Evolutionary conservation across 2,113 vertebrate species (phyloP), one percentile per base, ranked within the genome.

Genomic region (Sapayoa aenigma): DNA sequence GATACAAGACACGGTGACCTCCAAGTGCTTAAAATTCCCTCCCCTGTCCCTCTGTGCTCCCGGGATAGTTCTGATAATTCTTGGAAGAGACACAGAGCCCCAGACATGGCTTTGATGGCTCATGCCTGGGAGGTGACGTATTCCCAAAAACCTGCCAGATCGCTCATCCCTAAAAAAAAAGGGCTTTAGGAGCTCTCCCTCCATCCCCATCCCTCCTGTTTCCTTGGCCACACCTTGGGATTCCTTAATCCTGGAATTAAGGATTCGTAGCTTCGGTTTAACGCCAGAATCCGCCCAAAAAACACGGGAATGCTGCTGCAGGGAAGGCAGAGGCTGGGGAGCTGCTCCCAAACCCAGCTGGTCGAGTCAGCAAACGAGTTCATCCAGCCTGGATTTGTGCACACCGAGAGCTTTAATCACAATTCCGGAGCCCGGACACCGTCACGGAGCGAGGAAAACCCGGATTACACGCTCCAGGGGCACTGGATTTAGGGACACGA

Each of bases 291-390:
- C 33, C 5, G 44, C 69, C 63, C 8, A 13, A 53, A 20, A 53
- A 11, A 18, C 44, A 46, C 19, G 1, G 2, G 33, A 28, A 8
- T 1, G 18, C 35, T 20, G 52, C 68, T 20, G 52, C 77, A 46
- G 76, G 69, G 77, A 72, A 87, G 77, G 65, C 72, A 41, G 59
- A 56, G 59, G 35, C 14, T 14, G 4, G 67, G 35, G 72, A 66
- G 24, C 50, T 12, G 66, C 87, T 91, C 47, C 5, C 50, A 75
- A 74, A 39, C 39, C 65, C 58, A 92, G 65, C 59, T 69, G 3
- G 83, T 89, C 33, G 84, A 87, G 2, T 78, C 66, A 81, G 84
- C 76, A 81, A 95, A 92, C n/a, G 31, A 87, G 12, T 91, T 94
- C 65, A 87, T 91, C 77, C 77, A 65, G 84, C 91, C 63, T 5